Base-by-base conservation (phyloP, 2,113 vertebrate genomes). In the Dipodomys stephensi region DNA sequence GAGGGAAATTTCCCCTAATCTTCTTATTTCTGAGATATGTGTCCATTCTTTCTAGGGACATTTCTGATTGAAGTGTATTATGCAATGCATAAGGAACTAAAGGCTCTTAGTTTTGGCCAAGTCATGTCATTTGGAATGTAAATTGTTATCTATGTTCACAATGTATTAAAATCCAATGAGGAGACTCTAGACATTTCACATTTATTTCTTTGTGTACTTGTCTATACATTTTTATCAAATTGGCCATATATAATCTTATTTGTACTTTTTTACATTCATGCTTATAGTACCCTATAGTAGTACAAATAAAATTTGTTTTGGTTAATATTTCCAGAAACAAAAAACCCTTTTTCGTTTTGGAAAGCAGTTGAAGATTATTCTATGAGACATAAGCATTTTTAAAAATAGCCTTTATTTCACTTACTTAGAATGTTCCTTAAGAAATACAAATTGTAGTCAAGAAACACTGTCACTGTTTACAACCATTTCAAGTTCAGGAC, bases 401-500 rank as follows among this genome's bases (percentile, higher is more conserved):
- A n/a, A 81, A 72, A 46, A 32, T 74, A 46, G 68, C 69, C 35
- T 7, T 84, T 93, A 83, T 71, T 93, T 86, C 32, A 73, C 6
- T 4, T 8, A 72, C 0, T 77, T 80, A 64, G 23, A 53, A 46
- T 83, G 7, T 35, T 20, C n/a, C 72, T 57, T n/a, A 85, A 87
- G 65, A 91, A 93, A 88, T 79, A 35, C 32, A 88, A 93, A 93
- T 85, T 79, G 30, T 30, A 88, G 1, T 27, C 46, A 80, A 19
- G 16, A 69, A 85, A 90, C 60, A 81, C 79, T 74, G 27, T 79
- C 35, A 65, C 27, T 72, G 68, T 72, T 90, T 88, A 65, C 10
- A 73, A 6, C 2, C 5, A 46, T 76, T 93, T 94, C 22, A 67
- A 88, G 77, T 91, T 86, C 49, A 68, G 46, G 79, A 65, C 20